phyloP scores from a whole-genome alignment of 2,888 invertebrate species.

The Chironomus tentans region DNA sequence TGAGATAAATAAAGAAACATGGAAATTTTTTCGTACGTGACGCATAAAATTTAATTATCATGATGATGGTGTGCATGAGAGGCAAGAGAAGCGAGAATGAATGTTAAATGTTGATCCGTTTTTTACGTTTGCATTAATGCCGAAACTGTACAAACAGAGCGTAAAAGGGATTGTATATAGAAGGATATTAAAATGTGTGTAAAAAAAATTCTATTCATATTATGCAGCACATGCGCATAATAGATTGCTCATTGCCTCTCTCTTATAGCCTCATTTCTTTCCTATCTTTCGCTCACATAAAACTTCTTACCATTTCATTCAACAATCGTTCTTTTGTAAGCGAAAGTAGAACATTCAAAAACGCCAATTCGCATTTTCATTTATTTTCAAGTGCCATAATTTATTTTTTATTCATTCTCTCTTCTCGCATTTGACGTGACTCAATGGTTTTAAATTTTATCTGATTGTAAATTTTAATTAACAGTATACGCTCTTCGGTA shows the following conservation, averaged over 20 bases:
- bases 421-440: background rate
- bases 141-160: background rate
- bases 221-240: constrained; percentile 9
- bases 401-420: background rate
- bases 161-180: background rate
- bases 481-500: background rate
- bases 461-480: background rate
- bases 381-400: background rate
- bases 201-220: background rate
- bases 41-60: constrained; percentile 25
- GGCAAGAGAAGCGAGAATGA: background rate
- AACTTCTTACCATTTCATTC: constrained; percentile 1
- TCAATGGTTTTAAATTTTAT: background rate
- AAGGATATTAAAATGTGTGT: background rate
- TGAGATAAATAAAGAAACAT: background rate
- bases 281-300: no score
- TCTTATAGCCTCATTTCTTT: background rate
- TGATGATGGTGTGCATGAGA: background rate
- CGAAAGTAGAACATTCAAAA: background rate
- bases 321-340: constrained; percentile 18
- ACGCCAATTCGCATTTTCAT: background rate
- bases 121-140: no score
- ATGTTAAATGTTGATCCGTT: background rate
- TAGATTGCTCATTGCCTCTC: background rate
- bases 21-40: constrained; percentile 17